A percentile compares a stretch with the other conserved stretches of the same genome.
Conservation (phyloP, 1,140 invertebrate species). For the Centruroides vittatus region DNA sequence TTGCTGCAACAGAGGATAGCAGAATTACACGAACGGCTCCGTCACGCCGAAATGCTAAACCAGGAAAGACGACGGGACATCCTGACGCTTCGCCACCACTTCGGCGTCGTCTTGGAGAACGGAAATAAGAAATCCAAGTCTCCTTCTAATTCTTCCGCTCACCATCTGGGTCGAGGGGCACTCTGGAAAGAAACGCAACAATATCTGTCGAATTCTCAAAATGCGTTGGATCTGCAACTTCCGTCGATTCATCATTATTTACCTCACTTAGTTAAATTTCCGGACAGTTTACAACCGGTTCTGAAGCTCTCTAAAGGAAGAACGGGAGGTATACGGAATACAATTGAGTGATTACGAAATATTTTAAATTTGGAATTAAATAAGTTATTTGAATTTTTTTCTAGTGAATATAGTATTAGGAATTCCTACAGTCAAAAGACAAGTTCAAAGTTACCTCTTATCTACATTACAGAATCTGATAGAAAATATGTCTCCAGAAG, state of each 20-base stretch:
- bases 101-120: conserved; percentile 19
- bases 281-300: conserved; percentile 57
- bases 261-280: conserved; percentile 62
- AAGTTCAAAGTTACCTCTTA: conserved; percentile 76
- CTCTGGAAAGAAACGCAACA: conserved; percentile 17
- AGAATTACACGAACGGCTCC: conserved; percentile 50
- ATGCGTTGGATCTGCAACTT: conserved; percentile 27
- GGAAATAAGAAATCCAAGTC: too few relatives aligned
- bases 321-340: conserved; percentile 37
- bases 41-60: conserved; percentile 55
- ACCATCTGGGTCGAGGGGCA: not conserved
- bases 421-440: conserved; percentile 73
- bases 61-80: conserved; percentile 52
- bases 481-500: conserved; percentile 56
- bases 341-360: too few relatives aligned
- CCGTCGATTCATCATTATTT: conserved; percentile 73
- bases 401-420: conserved; percentile 54
- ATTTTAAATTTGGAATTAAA: too few relatives aligned
- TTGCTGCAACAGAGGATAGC: conserved; percentile 48
- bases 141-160: conserved; percentile 37
- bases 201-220: conserved; percentile 21
- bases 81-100: conserved; percentile 24
- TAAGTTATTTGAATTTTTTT: conserved; percentile 4
- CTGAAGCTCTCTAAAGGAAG: conserved; percentile 59
- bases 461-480: conserved; percentile 79